Evolutionary conservation across 2,113 vertebrate species (phyloP), one percentile per base, ranked within the genome.

Genomic region (Hippocampus zosterae): DNA sequence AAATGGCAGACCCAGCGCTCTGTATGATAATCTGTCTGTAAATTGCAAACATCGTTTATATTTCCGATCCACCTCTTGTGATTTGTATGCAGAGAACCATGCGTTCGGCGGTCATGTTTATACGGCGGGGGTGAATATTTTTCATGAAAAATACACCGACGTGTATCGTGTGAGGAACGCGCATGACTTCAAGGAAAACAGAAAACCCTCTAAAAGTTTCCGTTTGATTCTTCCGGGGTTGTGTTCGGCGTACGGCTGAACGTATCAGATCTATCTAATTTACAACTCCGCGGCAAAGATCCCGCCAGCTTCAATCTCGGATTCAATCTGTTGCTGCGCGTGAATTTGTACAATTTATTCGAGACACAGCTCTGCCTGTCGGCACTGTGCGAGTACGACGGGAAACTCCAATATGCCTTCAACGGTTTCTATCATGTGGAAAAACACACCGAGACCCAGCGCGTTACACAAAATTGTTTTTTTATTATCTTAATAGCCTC

Each of bases 281-380:
- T 71, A 73, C 63, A 69, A 71, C 68, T 40, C 69, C 18, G 29
- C 13, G 65, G 9, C 29, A n/a, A 29, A 70, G 42, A 77, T 68
- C 64, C 61, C 42, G 71, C 68, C 65, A 52, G 71, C 66, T 52
- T 74, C 72, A 62, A 71, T 69, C 69, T 69, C n/a, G 76, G 59
- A 80, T 73, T 69, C 70, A 79, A 76, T 78, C 76, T 71, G 65
- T 56, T 69, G 72, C 59, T 53, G 68, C 67, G 67, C 72, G 79
- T 81, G 67, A 66, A 82, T 79, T 67, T 82, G 75, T 29, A 65
- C 42, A 83, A 75, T 83, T 80, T 73, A 83, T 80, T 82, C 73
- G 66, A 69, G 57, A 82, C 67, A 65, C 70, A 75, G 66, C 71
- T 79, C 61, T 67, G 65, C 61, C 72, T 11, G 21, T 16, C 40